Conservation (phyloP, 2,113 vertebrate genomes). For the Channa maculata region DNA sequence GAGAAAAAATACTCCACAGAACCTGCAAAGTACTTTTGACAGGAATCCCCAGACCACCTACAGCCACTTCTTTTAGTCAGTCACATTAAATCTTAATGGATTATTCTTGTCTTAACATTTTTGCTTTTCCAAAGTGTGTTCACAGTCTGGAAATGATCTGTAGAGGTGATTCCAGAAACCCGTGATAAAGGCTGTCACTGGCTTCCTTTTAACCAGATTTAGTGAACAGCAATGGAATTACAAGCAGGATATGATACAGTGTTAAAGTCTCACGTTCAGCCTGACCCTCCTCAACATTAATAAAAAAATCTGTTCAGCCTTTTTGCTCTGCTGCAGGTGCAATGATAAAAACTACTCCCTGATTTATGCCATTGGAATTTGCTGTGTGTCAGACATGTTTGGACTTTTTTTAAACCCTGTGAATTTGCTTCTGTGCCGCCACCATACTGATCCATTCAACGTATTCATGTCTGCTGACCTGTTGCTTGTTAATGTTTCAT, state of each 20-base stretch:
- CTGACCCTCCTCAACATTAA: not conserved
- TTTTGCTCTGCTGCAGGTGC: not conserved
- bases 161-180: not conserved
- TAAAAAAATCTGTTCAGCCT: not conserved
- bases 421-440: not conserved
- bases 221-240: not conserved
- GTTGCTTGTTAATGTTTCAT: slow-evolving; percentile 31
- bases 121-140: slow-evolving; percentile 6
- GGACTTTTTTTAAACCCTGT: not conserved
- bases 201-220: slow-evolving; percentile 5
- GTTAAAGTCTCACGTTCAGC: not conserved
- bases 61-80: too few species aligned
- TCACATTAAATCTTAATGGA: too few species aligned
- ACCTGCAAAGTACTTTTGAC: too few species aligned
- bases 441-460: not conserved
- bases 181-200: not conserved
- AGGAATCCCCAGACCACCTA: too few species aligned
- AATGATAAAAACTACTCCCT: too few species aligned
- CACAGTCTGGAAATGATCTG: not conserved
- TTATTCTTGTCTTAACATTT: not conserved
- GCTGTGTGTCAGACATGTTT: not conserved
- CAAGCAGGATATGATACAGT: not conserved
- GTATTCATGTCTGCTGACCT: slow-evolving; percentile 13
- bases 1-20: too few species aligned
- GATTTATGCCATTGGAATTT: not conserved